phyloP scores from a whole-genome alignment of 1,140 invertebrate species.

The Frieseomelitta varia region DNA sequence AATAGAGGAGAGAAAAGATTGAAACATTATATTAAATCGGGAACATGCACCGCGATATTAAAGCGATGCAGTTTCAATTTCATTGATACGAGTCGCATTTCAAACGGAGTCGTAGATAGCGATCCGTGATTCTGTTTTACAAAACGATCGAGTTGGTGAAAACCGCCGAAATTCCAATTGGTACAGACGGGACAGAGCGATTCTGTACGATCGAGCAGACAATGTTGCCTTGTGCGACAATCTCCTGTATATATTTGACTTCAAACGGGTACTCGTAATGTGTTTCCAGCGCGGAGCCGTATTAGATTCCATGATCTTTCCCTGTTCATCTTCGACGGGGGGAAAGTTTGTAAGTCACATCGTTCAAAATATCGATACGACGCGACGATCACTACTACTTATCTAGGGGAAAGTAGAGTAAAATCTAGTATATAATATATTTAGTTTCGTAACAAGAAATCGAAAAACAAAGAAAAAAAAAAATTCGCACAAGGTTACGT shows the following conservation, averaged over 20 bases:
- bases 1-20: no score
- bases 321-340: background rate
- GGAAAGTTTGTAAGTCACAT: no score
- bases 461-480: no score
- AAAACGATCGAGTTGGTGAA: background rate
- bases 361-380: background rate
- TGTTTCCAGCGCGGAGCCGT: background rate
- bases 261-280: background rate
- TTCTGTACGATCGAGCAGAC: background rate
- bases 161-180: background rate
- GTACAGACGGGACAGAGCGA: background rate
- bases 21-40: background rate
- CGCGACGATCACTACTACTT: background rate
- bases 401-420: background rate
- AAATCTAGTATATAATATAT: no score
- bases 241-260: background rate
- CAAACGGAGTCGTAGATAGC: background rate
- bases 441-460: no score
- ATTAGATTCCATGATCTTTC: conserved; percentile 9
- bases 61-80: background rate
- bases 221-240: background rate
- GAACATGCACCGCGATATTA: background rate
- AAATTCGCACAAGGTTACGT: no score
- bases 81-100: background rate
- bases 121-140: background rate